Evolutionary conservation across 2,797 vertebrate species (phyloP).

Genomic region (Aselliscus stoliczkanus): DNA sequence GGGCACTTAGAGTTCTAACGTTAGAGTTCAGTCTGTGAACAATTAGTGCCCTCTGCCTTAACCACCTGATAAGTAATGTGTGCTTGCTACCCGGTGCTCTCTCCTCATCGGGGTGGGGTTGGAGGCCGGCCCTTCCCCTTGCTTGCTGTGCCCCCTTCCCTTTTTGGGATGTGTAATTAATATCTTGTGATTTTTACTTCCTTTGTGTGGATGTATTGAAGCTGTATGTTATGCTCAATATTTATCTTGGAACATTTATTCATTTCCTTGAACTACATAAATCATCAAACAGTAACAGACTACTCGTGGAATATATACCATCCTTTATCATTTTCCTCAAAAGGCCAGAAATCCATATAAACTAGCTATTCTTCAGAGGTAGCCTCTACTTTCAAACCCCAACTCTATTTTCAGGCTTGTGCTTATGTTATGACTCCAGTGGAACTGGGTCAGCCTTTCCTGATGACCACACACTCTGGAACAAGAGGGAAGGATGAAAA

Average conservation of each 20-base stretch:
- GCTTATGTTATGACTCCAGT: not conserved
- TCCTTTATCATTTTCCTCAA: not conserved
- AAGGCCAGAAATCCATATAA: not conserved
- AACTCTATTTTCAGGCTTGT: not conserved
- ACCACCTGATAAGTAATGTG: not conserved
- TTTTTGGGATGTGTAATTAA: not conserved
- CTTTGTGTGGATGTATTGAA: not conserved
- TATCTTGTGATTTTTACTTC: not conserved
- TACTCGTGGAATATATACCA: not conserved
- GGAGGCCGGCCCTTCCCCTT: not conserved
- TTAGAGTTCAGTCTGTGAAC: not conserved
- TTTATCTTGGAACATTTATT: not conserved
- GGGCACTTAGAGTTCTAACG: not conserved
- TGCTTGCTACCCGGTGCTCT: accelerated
- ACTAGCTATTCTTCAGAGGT: not conserved
- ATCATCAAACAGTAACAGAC: not conserved
- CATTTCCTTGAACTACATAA: not conserved
- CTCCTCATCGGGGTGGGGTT: accelerated
- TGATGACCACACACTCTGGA: not conserved
- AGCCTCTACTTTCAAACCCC: not conserved
- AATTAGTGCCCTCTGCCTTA: not conserved
- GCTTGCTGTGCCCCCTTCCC: not conserved
- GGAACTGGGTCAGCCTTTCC: not conserved
- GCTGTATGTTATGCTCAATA: not conserved
- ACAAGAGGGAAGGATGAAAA: not conserved